Base-by-base conservation (phyloP, 2,888 invertebrate genomes). In the Drosophila leonis region DNA sequence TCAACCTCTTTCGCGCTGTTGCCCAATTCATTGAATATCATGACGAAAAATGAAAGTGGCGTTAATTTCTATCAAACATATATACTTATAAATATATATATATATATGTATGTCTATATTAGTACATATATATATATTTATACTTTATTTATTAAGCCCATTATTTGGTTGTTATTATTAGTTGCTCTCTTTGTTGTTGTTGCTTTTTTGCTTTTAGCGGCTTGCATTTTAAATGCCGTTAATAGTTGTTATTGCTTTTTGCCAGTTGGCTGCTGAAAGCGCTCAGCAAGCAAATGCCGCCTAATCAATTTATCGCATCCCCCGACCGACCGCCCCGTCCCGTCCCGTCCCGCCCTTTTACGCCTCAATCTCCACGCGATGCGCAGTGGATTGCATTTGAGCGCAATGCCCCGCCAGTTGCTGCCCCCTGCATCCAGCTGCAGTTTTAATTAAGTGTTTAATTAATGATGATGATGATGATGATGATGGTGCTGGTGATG, bases 371-470 rank as follows among this genome's bases (percentile, higher is more conserved):
- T 35, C 35, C 52, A 37, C 12, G 35, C 33, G 52, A 12, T 31
- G 42, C 35, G 33, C 44, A 35, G 33, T 57, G 57, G 20, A 61
- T 61, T 75, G 63, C 62, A 48, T 29, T 48, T 29, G 29, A 48
- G 10, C 48, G 27, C 39, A 1, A 3, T 41, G 41, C 29, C n/a
- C 27, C 46, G 10, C 8, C 33, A 15, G 15, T 15, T 37, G 15
- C 48, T 0, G 12, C 44, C 2, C n/a, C 44, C 44, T 7, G 31
- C 48, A 29, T 29, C 12, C 44, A 80, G 62, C 69, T 83, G 89
- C 87, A 83, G 81, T 88, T 83, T 89, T 83, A 83, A 89, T 83
- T 83, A 89, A 88, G 83, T 83, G 89, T 77, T 89, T 86, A 89
- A 83, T 83, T 83, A 89, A 86, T 89, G 78, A 86, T 83, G 87